phyloP scores from a whole-genome alignment of 2,797 vertebrate genomes.

The Peromyscus nudipes region DNA sequence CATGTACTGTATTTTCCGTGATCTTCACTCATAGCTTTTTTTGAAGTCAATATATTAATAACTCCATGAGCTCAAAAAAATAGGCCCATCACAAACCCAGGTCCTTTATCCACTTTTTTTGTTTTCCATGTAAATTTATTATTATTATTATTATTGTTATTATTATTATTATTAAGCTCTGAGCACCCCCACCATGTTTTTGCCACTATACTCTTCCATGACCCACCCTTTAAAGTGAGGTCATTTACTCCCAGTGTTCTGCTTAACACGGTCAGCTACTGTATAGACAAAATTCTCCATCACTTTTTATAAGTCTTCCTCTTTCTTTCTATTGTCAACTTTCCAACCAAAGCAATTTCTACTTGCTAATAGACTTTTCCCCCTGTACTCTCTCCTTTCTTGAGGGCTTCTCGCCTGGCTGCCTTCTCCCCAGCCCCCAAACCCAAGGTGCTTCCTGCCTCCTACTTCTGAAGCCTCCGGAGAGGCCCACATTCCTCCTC shows the following conservation, averaged over 20 bases:
- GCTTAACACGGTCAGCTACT: neutral
- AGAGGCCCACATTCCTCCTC: constrained; percentile 75
- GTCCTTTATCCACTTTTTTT: neutral
- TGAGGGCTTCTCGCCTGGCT: neutral
- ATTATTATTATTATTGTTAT: neutral
- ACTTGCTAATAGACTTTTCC: neutral
- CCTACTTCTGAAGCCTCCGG: constrained; percentile 55
- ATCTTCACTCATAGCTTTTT: neutral
- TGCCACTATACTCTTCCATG: neutral
- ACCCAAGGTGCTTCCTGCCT: neutral
- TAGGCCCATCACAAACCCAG: neutral
- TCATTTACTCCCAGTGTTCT: constrained; percentile 6
- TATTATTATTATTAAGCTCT: neutral
- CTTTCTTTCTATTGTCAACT: constrained; percentile 26
- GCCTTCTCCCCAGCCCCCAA: neutral
- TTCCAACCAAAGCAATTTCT: neutral
- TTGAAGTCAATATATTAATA: neutral
- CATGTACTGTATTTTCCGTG: neutral
- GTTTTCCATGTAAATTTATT: neutral
- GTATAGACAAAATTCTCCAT: neutral
- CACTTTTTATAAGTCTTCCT: constrained; percentile 5
- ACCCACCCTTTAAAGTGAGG: constrained; percentile 43
- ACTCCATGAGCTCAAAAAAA: neutral
- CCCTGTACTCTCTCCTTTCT: neutral
- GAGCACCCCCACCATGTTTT: neutral